phyloP scores from a whole-genome alignment of 2,113 vertebrate genomes.

The Silurus asotus region DNA sequence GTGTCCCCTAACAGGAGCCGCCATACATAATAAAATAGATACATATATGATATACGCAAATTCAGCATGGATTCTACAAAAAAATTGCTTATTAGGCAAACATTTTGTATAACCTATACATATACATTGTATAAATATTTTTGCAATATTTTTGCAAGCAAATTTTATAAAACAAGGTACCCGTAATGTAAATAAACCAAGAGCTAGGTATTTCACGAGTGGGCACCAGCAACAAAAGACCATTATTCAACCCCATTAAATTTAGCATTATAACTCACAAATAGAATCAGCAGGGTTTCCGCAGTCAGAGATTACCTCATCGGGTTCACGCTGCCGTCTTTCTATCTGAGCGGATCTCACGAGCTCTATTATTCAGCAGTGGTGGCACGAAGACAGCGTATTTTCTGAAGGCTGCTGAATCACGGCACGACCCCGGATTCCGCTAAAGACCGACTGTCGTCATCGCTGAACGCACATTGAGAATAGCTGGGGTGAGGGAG shows the following conservation, averaged over 20 bases:
- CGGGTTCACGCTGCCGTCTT: neutral
- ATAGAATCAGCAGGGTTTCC: slow-evolving; percentile 11
- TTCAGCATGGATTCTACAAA: neutral
- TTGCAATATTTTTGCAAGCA: too few species aligned
- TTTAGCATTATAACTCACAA: slow-evolving; percentile 6
- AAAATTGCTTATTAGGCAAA: neutral
- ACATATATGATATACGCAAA: neutral
- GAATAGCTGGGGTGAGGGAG: slow-evolving; percentile 29
- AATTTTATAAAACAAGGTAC: neutral
- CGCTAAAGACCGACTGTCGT: slow-evolving; percentile 29
- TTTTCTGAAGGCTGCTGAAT: slow-evolving; percentile 50
- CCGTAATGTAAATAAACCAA: neutral
- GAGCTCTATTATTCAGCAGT: slow-evolving; percentile 32
- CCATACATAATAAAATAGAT: too few species aligned
- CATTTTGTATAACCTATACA: neutral
- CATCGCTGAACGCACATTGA: slow-evolving; percentile 38
- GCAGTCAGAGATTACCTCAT: slow-evolving; percentile 36
- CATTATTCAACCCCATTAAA: neutral
- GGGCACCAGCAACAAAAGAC: neutral
- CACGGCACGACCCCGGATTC: slow-evolving; percentile 49
- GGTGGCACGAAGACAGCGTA: slow-evolving; percentile 23
- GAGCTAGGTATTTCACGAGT: neutral
- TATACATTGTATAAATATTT: neutral
- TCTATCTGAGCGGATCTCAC: slow-evolving; percentile 31
- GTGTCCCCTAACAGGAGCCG: too few species aligned